phyloP scores from a whole-genome alignment of 1,140 invertebrate genomes.

The Euura saliciscinereae region DNA sequence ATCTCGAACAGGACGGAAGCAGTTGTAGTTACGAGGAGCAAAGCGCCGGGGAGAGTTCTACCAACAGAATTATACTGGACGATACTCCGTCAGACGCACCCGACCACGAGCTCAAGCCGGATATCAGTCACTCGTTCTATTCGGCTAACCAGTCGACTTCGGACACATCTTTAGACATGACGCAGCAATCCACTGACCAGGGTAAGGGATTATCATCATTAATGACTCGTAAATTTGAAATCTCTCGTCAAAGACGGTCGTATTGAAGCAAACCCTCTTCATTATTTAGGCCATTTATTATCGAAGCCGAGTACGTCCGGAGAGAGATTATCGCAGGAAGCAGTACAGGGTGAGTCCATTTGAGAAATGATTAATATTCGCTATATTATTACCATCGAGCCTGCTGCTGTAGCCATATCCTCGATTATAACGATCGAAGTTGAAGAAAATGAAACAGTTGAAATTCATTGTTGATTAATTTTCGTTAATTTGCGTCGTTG shows the following conservation, averaged over 20 bases:
- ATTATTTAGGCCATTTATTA: slow-evolving; percentile 52
- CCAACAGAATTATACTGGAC: slow-evolving; percentile 47
- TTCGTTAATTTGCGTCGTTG: no score
- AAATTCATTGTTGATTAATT: no score
- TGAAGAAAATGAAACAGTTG: no score
- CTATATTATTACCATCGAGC: slow-evolving; percentile 25
- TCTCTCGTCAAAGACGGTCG: not conserved
- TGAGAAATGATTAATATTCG: slow-evolving; percentile 25
- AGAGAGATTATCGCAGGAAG: slow-evolving; percentile 54
- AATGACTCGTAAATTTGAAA: slow-evolving; percentile 11
- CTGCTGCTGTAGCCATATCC: slow-evolving; percentile 34
- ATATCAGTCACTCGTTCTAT: slow-evolving; percentile 58
- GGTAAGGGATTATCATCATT: slow-evolving; percentile 40
- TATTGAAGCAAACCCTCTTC: slow-evolving; percentile 13
- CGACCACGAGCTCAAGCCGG: slow-evolving; percentile 53
- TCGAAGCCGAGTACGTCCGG: slow-evolving; percentile 59
- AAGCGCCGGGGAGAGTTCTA: slow-evolving; percentile 45
- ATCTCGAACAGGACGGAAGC: slow-evolving; percentile 57
- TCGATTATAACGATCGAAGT: not conserved
- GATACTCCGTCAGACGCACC: slow-evolving; percentile 45
- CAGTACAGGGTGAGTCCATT: slow-evolving; percentile 57
- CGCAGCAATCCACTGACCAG: slow-evolving; percentile 51
- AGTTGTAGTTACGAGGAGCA: slow-evolving; percentile 60
- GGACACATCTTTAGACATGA: slow-evolving; percentile 45
- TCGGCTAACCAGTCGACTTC: slow-evolving; percentile 49